phyloP scores from a whole-genome alignment of 2,113 vertebrate genomes.

The Nansenia antarctica region DNA sequence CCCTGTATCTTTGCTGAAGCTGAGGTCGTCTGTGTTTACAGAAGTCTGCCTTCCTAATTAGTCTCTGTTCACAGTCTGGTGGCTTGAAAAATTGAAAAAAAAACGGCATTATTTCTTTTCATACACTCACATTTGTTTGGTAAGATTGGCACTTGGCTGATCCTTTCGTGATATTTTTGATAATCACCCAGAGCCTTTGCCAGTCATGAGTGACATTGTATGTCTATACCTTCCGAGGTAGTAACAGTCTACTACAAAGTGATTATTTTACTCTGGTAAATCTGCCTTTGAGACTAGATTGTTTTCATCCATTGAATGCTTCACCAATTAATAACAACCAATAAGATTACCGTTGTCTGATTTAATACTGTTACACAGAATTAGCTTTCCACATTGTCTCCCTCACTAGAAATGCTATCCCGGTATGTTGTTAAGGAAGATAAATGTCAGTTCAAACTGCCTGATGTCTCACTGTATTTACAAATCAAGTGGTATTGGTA shows the following conservation, averaged over 20 bases:
- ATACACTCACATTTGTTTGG: conserved; percentile 49
- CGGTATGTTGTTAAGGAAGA: conserved; percentile 61
- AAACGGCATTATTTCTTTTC: conserved; percentile 33
- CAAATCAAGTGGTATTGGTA: conserved; percentile 47
- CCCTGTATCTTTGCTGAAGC: conserved; percentile 35
- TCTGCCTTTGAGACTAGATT: conserved; percentile 59
- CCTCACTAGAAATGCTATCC: conserved; percentile 35
- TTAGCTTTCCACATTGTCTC: conserved; percentile 43
- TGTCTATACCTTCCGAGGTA: conserved; percentile 22
- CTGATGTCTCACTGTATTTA: conserved; percentile 39
- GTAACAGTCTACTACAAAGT: conserved; percentile 44
- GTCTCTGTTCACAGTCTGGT: conserved; percentile 51
- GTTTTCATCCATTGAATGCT: conserved; percentile 64
- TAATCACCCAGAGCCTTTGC: conserved; percentile 59
- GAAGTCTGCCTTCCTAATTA: conserved; percentile 49
- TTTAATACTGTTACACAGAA: conserved; percentile 52
- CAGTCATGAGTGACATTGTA: conserved; percentile 39
- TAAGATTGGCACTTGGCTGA: conserved; percentile 52
- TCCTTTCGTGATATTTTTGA: conserved; percentile 48
- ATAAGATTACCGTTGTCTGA: conserved; percentile 61
- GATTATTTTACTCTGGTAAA: conserved; percentile 41
- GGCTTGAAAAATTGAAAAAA: conserved; percentile 30
- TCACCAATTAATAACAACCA: conserved; percentile 60
- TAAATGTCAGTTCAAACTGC: conserved; percentile 60
- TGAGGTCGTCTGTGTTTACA: conserved; percentile 50